These are phyloP conservation scores for Notoglanidium macrostoma DNA, from an alignment of 2,797 vertebrate species.

Conservation along the genomic window DNA sequence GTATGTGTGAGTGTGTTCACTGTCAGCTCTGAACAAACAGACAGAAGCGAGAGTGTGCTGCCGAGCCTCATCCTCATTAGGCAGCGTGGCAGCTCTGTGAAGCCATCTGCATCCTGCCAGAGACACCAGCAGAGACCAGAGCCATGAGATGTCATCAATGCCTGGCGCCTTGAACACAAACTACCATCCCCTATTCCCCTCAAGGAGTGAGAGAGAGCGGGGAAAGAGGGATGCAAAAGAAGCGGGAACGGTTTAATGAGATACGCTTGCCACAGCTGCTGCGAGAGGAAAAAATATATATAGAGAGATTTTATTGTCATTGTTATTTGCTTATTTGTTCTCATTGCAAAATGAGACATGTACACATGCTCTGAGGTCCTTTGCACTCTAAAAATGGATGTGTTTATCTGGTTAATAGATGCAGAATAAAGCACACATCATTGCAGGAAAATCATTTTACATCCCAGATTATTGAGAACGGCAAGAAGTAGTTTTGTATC, in stretches of 20 bases:
- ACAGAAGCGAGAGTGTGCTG: conserved; percentile 64
- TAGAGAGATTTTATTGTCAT: conserved; percentile 57
- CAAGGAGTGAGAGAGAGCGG: conserved; percentile 24
- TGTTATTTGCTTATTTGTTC: conserved; percentile 71
- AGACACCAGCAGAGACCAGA: conserved; percentile 73
- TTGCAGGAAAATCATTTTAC: background rate
- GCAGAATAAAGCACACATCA: background rate
- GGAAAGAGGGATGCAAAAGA: conserved; percentile 54
- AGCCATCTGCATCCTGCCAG: conserved; percentile 75
- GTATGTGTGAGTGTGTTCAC: conserved; percentile 30
- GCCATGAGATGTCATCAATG: conserved; percentile 74
- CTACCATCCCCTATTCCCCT: conserved; percentile 61
- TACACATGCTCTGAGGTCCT: background rate
- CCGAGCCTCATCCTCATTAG: conserved; percentile 77
- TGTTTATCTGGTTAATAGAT: background rate
- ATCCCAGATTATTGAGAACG: background rate
- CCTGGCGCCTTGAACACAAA: conserved; percentile 73
- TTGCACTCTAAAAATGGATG: background rate
- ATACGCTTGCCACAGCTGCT: conserved; percentile 69
- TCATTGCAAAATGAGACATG: background rate
- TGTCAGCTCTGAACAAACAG: conserved; percentile 71
- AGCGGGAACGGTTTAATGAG: conserved; percentile 72
- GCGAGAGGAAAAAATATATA: conserved; percentile 42
- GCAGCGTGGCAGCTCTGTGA: conserved; percentile 72
- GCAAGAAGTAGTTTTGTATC: background rate